Conservation (phyloP, 2,113 vertebrate genomes). For the Xyrauchen texanus region DNA sequence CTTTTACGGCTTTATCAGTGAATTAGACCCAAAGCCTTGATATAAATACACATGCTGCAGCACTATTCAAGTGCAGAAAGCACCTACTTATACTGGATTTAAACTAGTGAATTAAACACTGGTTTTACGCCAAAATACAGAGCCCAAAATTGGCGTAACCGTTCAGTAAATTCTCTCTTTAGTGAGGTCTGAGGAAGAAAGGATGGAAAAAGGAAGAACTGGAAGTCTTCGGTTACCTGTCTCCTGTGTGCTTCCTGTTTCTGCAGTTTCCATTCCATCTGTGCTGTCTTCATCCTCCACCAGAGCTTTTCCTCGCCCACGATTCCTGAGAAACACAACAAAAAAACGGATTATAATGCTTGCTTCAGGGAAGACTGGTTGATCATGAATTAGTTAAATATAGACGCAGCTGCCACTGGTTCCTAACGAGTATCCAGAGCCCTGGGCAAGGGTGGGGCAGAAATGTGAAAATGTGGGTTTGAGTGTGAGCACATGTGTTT, state of each 20-base stretch:
- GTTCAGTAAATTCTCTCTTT: too few relatives aligned
- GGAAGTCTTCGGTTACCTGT: conserved; percentile 71
- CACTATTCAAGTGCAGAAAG: too few relatives aligned
- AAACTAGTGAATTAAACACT: too few relatives aligned
- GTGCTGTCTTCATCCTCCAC: conserved; percentile 97
- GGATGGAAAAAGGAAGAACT: background rate
- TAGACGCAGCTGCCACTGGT: background rate
- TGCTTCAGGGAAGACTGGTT: conserved; percentile 20
- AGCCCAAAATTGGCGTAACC: too few relatives aligned
- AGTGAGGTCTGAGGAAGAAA: background rate
- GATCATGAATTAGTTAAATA: conserved; percentile 11
- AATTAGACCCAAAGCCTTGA: too few relatives aligned
- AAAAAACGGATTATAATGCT: conserved; percentile 32
- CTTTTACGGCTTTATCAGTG: too few relatives aligned
- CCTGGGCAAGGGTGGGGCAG: background rate
- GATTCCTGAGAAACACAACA: conserved; percentile 78
- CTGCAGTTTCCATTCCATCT: conserved; percentile 90
- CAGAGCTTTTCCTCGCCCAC: conserved; percentile 86
- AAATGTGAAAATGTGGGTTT: background rate
- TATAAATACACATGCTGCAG: too few relatives aligned
- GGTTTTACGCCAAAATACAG: too few relatives aligned
- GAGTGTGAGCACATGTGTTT: background rate
- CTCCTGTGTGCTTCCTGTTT: conserved; percentile 85
- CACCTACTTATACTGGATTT: too few relatives aligned
- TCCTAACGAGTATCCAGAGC: background rate